Evolutionary conservation across 92 coral and sea anemone genomes (phyloP), one percentile per base, ranked within the genome.

Genomic region (Blastomussa wellsi): DNA sequence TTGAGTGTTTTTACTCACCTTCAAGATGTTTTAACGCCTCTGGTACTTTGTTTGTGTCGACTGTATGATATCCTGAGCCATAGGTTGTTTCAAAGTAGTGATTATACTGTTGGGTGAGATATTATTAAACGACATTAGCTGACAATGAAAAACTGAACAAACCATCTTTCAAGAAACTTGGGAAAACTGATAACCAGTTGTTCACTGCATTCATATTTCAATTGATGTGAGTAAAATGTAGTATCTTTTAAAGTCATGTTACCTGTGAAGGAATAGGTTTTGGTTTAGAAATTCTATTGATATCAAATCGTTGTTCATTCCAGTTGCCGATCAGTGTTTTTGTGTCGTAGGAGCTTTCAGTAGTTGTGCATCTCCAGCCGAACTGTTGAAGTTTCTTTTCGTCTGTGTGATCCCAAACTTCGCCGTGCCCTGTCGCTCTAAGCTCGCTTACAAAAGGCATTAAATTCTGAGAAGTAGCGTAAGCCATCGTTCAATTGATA

Each of bases 371-470:
- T 52, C 99, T 86, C 99, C 99, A 94, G 29, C 99, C 99, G 62
- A 96, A 96, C 82, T 96, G 99, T 29, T 90, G 84, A 69, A 96
- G 95, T 57, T 96, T 96, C 60, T 94, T 89, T 41, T 79, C 96
- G 64, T 96, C 99, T 16, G 99, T 96, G 70, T 96, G 99, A 82
- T 96, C 99, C 99, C 99, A 96, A 41, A 96, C 95, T 79, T 96
- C 98, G 20, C 99, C 99, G 84, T 96, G 99, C 3, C 99, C 98
- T 11, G 96, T 96, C 76, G 98, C 99, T 69, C 94, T 93, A 41
- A 96, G 92, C 48, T 91, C 94, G 35, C 99, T 96, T 22, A 94
- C 87, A 87, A 96, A 96, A 41, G 98, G 98, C 22, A 82, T 82
- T 33, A 85, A 73, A n/a, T 90, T 75, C 81, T 86, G 84, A 3